Evolutionary conservation across 2,113 vertebrate genomes (phyloP).

Genomic region (Chauna torquata): DNA sequence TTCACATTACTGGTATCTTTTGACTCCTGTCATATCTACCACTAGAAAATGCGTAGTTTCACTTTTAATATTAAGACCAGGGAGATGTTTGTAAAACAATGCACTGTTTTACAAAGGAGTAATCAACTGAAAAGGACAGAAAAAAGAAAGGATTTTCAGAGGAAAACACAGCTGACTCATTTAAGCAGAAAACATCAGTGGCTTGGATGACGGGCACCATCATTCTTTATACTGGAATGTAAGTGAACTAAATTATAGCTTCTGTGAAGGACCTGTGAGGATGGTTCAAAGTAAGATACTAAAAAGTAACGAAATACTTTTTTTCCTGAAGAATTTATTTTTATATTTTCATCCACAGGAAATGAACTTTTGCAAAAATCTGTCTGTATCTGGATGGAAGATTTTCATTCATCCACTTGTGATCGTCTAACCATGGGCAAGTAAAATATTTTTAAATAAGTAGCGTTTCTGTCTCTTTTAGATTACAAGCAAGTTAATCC

Average conservation of each 20-base stretch:
- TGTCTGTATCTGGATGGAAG: not conserved
- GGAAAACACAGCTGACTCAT: not conserved
- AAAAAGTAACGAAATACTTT: not conserved
- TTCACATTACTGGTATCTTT: fast-evolving
- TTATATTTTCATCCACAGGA: not conserved
- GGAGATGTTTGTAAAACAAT: not conserved
- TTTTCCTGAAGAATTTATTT: not conserved
- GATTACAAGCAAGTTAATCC: not conserved
- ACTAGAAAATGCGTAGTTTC: not conserved
- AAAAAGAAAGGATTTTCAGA: not conserved
- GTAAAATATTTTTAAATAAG: not conserved
- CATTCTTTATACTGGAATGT: not conserved
- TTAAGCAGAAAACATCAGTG: not conserved
- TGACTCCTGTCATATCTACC: not conserved
- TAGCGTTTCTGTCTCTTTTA: not conserved
- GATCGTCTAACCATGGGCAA: not conserved
- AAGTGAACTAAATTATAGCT: not conserved
- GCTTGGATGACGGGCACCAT: not conserved
- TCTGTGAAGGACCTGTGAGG: not conserved
- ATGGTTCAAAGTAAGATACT: not conserved
- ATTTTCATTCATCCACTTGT: not conserved
- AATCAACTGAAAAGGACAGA: not conserved
- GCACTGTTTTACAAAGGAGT: not conserved
- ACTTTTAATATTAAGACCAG: not conserved
- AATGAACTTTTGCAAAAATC: not conserved